Evolutionary conservation across 2,888 invertebrate genomes (phyloP), one percentile per base, ranked within the genome.

Genomic region (Tetragonisca angustula): DNA sequence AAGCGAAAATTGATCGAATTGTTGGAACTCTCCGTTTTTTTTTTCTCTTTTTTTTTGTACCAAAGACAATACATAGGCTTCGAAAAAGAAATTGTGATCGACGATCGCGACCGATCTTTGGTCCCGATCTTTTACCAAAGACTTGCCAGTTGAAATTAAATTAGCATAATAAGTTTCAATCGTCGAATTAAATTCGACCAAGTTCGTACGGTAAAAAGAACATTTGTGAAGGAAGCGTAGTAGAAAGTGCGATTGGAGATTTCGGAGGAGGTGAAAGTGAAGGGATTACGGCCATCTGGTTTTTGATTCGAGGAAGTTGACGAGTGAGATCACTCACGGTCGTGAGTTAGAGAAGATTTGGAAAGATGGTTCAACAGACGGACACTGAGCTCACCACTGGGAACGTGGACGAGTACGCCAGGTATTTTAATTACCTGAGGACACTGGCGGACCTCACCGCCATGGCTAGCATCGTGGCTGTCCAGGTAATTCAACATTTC

Each of bases 381-480:
- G 90, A 86, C 74, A 85, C 89, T 13, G 91, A 91, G 79, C 89
- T 92, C n/a, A 88, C 90, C 43, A 91, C 91, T 43, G 90, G 91
- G 43, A 91, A 84, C 76, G 87, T 92, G 87, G 90, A 92, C 79
- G 90, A 91, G 54, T 81, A 90, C 76, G 84, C 87, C 21, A 92
- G 91, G 81, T 91, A 91, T 81, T 89, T 92, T 69, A 90, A 87
- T 80, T 92, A 92, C 83, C 84, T 93, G 72, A 90, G 88, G 85
- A 91, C 93, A 27, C 86, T 93, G 70, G 92, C 93, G 70, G 93
- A 93, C 79, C 88, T 93, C 67, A 90, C 92, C 6, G 92, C 92
- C 76, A 89, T 93, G 89, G 93, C 93, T 50, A 92, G 92, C 82
- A 92, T 93, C 72, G 86, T 93, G 85, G 92, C 92, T 19, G 88